Evolutionary conservation across 2,888 invertebrate species (phyloP), one percentile per base, ranked within the genome.

Genomic region (Litoditis marina): DNA sequence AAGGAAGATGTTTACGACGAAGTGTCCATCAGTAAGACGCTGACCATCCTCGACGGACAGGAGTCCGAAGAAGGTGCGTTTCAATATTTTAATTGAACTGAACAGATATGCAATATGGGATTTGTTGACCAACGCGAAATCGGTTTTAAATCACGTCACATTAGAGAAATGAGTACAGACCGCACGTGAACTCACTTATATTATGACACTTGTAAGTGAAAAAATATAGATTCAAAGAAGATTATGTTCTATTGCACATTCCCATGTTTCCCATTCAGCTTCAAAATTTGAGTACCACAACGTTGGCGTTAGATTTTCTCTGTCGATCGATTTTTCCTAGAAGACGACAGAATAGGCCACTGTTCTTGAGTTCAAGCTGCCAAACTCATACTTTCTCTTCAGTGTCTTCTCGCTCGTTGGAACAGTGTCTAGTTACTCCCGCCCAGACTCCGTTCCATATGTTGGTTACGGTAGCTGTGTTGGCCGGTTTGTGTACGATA

Each of bases 31-130:
- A 57, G 59, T 0, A 63, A 66, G 27, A 46, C 64, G 11, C 34
- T 73, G 11, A 69, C 69, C 4, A 60, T 73, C 25, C 61, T 73
- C 16, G 54, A 63, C 42, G 47, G 22, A 11, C 32, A 63, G 31
- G 58, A 63, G 47, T 47, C 44, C 8, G 25, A 53, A 46, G 63
- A 63, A 59, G 30, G 63, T 63, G 19, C 25, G 39, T 39, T 5
- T n/a, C n/a, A n/a, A 13, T 36, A 19, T 50, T 27, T 19, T 50
- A 13, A 52, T 19, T 13, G 22, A 22, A 27, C 4, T 5, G 25
- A 25, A 16, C 19, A 25, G 52, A 5, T 22, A 19, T 16, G 3
- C 16, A 27, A 22, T 6, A 28, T 16, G 22, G 6, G 22, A 25
- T 16, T 42, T 16, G 19, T 16, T 6, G n/a, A n/a, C n/a, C n/a